Percentiles rank a stretch among this genome's conserved stretches.
Evolutionary conservation across 1,140 invertebrate species (phyloP).

Genomic region (Lerema accius): DNA sequence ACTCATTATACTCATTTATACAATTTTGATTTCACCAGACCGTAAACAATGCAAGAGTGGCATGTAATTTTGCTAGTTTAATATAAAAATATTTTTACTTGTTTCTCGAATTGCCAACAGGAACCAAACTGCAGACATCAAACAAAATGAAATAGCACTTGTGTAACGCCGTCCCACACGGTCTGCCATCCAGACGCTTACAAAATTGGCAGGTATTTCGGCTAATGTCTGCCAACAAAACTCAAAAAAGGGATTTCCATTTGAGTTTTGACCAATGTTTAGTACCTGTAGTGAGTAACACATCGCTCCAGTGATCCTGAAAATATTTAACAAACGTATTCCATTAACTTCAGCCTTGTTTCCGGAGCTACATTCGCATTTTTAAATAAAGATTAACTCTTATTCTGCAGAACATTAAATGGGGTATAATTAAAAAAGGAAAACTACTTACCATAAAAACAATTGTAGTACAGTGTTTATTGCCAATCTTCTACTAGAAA

Average conservation of each 20-base stretch:
- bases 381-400: too few relatives aligned
- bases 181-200: conserved; percentile 73
- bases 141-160: conserved; percentile 69
- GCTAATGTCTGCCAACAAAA: conserved; percentile 85
- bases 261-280: conserved; percentile 84
- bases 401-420: too few relatives aligned
- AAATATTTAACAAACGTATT: too few relatives aligned
- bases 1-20: too few relatives aligned
- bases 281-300: conserved; percentile 85
- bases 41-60: too few relatives aligned
- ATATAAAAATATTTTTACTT: conserved; percentile 51
- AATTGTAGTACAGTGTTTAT: conserved; percentile 78
- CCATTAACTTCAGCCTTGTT: too few relatives aligned
- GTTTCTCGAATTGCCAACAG: conserved; percentile 67
- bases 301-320: conserved; percentile 83
- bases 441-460: conserved; percentile 76
- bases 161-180: conserved; percentile 83
- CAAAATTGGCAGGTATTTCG: conserved; percentile 84
- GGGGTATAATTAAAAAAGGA: too few relatives aligned
- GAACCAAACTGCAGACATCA: conserved; percentile 75
- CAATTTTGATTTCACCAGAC: too few relatives aligned
- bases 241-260: conserved; percentile 88
- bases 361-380: too few relatives aligned
- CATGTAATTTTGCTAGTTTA: too few relatives aligned
- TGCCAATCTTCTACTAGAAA: conserved; percentile 82